A percentile compares a stretch with the other conserved stretches of the same genome.
Evolutionary conservation across 35 echinoderm and acorn worm genomes (phyloP).

Genomic region (Apostichopus californicus): DNA sequence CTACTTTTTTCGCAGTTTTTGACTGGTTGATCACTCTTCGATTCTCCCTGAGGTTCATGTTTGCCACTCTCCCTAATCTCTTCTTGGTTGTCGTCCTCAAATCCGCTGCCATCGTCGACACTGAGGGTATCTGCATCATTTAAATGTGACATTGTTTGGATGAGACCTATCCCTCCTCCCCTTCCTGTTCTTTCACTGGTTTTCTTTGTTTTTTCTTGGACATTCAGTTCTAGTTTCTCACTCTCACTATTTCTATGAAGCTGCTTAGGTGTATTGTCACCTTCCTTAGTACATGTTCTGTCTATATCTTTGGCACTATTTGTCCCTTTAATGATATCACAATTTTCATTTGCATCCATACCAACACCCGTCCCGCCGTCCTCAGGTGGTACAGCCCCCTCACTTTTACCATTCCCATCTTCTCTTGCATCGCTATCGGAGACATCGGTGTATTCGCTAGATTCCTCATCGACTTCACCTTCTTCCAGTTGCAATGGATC

Average conservation of each 20-base stretch:
- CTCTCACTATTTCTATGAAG: no score
- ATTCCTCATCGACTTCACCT: slow-evolving; percentile 40
- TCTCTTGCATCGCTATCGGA: not conserved
- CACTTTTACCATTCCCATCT: not conserved
- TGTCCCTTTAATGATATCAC: not conserved
- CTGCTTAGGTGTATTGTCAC: not conserved
- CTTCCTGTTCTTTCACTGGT: no score
- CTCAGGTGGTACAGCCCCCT: not conserved
- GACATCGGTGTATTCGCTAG: slow-evolving; percentile 39
- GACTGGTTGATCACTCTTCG: not conserved
- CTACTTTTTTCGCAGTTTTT: not conserved
- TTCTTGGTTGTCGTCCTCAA: not conserved
- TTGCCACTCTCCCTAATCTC: no score
- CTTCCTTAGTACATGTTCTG: not conserved
- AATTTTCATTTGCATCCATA: not conserved
- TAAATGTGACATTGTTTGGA: not conserved
- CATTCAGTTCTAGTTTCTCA: not conserved
- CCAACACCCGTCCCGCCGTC: not conserved
- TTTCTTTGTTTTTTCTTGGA: not conserved
- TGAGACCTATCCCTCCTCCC: no score
- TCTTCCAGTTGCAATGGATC: slow-evolving; percentile 29
- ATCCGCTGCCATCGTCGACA: slow-evolving; percentile 7
- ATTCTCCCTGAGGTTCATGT: not conserved
- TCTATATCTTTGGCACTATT: not conserved
- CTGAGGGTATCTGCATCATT: not conserved